Percentiles rank a stretch among this genome's conserved stretches.
Evolutionary conservation across 2,113 vertebrate genomes (phyloP).

Genomic region (Apeltes quadracus): DNA sequence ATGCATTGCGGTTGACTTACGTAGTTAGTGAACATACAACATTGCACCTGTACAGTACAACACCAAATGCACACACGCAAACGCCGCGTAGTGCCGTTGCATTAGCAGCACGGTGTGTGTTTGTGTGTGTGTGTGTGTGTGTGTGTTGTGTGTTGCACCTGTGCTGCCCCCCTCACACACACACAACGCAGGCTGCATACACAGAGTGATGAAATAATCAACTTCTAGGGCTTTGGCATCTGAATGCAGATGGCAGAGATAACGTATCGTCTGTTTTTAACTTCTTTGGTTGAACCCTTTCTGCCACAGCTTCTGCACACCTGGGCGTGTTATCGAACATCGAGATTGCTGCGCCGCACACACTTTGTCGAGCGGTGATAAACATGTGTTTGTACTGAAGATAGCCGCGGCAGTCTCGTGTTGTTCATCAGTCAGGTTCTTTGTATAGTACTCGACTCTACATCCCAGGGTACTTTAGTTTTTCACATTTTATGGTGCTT

Average conservation of each 20-base stretch:
- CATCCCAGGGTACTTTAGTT: neutral
- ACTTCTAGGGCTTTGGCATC: constrained; percentile 45
- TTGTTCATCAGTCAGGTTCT: constrained; percentile 16
- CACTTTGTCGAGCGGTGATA: constrained; percentile 34
- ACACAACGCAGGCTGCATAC: constrained; percentile 14
- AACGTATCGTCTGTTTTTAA: constrained; percentile 67
- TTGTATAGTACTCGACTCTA: constrained; percentile 3
- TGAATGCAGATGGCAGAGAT: constrained; percentile 68
- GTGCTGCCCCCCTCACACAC: constrained; percentile 29
- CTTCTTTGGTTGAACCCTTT: constrained; percentile 63
- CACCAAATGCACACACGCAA: constrained; percentile 18
- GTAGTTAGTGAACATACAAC: constrained; percentile 57
- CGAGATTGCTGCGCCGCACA: constrained; percentile 10
- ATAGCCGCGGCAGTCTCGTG: neutral
- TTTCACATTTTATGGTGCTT: neutral
- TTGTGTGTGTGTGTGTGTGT: no score
- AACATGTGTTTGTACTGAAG: constrained; percentile 1
- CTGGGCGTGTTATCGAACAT: constrained; percentile 54
- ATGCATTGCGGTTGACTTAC: constrained; percentile 68
- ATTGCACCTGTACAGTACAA: constrained; percentile 68
- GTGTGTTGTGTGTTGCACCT: constrained; percentile 58
- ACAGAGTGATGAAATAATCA: constrained; percentile 35
- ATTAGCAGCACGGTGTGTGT: constrained; percentile 49
- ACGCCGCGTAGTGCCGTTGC: constrained; percentile 34
- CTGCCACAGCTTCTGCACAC: constrained; percentile 67